Evolutionary conservation across 2,888 invertebrate species (phyloP).

Genomic region (Drosophila nr. perissopoda): DNA sequence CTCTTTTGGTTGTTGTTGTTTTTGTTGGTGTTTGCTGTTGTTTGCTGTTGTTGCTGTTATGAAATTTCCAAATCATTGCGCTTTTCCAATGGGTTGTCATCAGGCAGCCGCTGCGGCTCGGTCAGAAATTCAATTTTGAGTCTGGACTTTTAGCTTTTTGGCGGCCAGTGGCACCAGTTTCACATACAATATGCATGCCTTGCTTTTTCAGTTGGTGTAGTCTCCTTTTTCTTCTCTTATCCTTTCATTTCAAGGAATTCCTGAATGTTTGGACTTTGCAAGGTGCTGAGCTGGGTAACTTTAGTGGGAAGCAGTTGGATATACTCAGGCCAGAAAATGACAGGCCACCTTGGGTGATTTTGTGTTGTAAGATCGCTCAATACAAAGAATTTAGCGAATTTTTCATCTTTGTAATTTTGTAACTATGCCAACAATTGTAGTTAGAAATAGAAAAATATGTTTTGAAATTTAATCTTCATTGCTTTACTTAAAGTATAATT

Average conservation of each 20-base stretch:
- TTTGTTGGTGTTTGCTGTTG: background rate
- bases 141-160: conserved; percentile 15
- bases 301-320: conserved; percentile 5
- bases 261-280: conserved; percentile 25
- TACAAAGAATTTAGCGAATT: background rate
- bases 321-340: background rate
- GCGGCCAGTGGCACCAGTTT: conserved; percentile 46
- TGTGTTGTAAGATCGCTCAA: background rate
- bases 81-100: conserved; percentile 67
- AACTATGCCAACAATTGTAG: background rate
- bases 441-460: background rate
- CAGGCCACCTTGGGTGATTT: background rate
- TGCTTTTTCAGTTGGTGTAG: conserved; percentile 6
- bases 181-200: conserved; percentile 5
- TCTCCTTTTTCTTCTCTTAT: conserved; percentile 28
- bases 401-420: background rate
- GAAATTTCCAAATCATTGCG: conserved; percentile 83
- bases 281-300: conserved; percentile 40
- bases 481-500: background rate
- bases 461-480: background rate
- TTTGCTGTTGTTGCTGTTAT: conserved; percentile 54
- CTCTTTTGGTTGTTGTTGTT: conserved; percentile 42
- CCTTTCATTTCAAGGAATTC: conserved; percentile 70
- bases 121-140: conserved; percentile 30
- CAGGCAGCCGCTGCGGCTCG: conserved; percentile 18